Percentiles rank a stretch among this genome's conserved stretches.
Conservation (phyloP, 1,140 invertebrate genomes). For the Camponotus floridanus region DNA sequence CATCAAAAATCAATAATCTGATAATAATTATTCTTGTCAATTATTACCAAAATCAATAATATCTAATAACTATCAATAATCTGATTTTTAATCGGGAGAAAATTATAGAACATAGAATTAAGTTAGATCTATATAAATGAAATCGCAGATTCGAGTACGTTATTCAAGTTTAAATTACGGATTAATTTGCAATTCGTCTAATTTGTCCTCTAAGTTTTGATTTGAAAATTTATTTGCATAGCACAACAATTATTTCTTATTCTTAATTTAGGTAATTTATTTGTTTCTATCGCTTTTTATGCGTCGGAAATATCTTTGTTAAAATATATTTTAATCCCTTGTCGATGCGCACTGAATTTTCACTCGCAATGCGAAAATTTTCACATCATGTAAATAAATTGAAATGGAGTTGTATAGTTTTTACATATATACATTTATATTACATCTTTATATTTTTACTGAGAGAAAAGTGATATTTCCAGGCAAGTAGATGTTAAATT, state of each 20-base stretch:
- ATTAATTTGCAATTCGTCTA: slow-evolving; percentile 32
- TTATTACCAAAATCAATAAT: too few relatives aligned
- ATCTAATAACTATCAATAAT: too few relatives aligned
- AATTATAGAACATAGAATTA: not conserved
- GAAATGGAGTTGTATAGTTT: not conserved
- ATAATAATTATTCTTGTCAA: too few relatives aligned
- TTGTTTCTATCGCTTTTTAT: slow-evolving; percentile 25
- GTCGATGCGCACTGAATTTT: slow-evolving; percentile 12
- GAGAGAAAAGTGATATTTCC: not conserved
- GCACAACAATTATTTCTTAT: slow-evolving; percentile 23
- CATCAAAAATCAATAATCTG: too few relatives aligned
- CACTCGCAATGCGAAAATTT: not conserved
- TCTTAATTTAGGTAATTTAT: slow-evolving; percentile 42
- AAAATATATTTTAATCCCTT: slow-evolving; percentile 54
- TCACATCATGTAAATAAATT: not conserved
- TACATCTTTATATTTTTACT: not conserved
- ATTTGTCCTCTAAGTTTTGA: slow-evolving; percentile 29
- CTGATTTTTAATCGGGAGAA: not conserved
- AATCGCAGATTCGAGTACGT: not conserved
- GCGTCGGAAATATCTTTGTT: slow-evolving; percentile 4
- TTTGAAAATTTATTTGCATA: slow-evolving; percentile 27
- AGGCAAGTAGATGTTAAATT: not conserved
- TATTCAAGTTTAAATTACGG: slow-evolving; percentile 29
- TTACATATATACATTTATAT: not conserved
- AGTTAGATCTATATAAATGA: not conserved